These are phyloP conservation scores for Fringilla coelebs DNA, from an alignment of 2,797 vertebrate genomes.

Conservation along the genomic window DNA sequence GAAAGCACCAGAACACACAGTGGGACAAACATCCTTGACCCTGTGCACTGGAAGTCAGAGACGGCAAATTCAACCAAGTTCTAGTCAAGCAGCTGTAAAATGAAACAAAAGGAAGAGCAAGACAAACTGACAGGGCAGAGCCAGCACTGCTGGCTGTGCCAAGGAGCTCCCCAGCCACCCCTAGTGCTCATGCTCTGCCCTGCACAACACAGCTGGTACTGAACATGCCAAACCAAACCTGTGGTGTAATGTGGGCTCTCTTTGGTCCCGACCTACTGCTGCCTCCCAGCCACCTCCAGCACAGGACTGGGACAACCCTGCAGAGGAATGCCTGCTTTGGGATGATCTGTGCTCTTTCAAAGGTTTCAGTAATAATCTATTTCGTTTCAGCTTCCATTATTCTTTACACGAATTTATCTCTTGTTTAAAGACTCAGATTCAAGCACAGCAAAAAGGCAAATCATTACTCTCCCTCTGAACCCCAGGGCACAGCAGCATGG, in stretches of 20 bases:
- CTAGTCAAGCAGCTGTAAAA: not conserved
- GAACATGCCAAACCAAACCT: accelerated
- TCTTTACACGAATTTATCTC: not conserved
- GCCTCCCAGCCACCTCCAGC: not conserved
- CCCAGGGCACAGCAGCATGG: not conserved
- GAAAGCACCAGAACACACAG: not conserved
- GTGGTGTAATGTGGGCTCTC: accelerated
- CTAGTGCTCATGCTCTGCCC: accelerated
- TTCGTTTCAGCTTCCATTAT: not conserved
- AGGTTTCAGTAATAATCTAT: not conserved
- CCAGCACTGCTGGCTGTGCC: accelerated
- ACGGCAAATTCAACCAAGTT: accelerated
- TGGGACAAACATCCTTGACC: accelerated
- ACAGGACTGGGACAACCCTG: not conserved
- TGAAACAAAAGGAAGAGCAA: not conserved
- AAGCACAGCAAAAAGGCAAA: not conserved
- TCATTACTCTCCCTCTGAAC: not conserved
- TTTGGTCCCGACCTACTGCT: not conserved
- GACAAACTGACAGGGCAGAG: not conserved
- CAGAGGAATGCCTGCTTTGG: not conserved
- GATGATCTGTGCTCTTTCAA: not conserved
- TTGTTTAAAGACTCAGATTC: not conserved
- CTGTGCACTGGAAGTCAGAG: accelerated
- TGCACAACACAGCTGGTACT: not conserved
- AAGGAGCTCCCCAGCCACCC: not conserved